Evolutionary conservation across 2,888 invertebrate species (phyloP), one percentile per base, ranked within the genome.

Genomic region (Hartigia nigra): DNA sequence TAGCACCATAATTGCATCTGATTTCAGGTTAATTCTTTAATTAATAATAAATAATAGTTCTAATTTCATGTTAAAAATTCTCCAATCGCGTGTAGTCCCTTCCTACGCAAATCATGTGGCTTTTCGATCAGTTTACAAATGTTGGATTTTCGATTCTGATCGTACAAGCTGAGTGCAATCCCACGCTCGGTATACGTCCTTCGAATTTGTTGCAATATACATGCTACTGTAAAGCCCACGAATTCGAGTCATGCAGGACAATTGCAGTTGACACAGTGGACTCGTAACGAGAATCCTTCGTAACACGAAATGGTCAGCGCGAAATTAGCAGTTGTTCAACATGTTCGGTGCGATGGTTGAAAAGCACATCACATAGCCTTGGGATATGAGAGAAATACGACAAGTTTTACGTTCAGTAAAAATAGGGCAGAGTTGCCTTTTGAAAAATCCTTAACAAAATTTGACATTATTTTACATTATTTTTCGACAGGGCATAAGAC

Each of bases 251-350:
- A 23, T 23, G 55, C 78, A 77, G 76, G 76, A 78, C 77, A 77
- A 82, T 81, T 81, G 82, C 80, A 83, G 81, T 84, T 83, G 84
- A 84, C 83, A 83, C 76, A 77, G 79, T 76, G 77, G 23, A 55
- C 77, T 70, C 77, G 76, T 75, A 80, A 80, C 81, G 77, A 80
- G 82, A 79, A 80, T 82, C 79, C 80, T 78, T 76, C 78, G 79
- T 77, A 76, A 55, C 77, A 77, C 78, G 78, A 81, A 80, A 81
- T 74, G 75, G 76, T 75, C 69, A 70, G 77, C 75, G 32, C 75
- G 55, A 81, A 81, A 82, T 79, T 82, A 79, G 78, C 76, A 76
- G 55, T 23, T 23, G 55, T 55, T 5, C 55, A 1, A 55, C 55
- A 9, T 55, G 55, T 55, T 55, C 23, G 23, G 23, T 55, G 55